Evolutionary conservation across 2,113 vertebrate species (phyloP).

Genomic region (Hippolais icterina): DNA sequence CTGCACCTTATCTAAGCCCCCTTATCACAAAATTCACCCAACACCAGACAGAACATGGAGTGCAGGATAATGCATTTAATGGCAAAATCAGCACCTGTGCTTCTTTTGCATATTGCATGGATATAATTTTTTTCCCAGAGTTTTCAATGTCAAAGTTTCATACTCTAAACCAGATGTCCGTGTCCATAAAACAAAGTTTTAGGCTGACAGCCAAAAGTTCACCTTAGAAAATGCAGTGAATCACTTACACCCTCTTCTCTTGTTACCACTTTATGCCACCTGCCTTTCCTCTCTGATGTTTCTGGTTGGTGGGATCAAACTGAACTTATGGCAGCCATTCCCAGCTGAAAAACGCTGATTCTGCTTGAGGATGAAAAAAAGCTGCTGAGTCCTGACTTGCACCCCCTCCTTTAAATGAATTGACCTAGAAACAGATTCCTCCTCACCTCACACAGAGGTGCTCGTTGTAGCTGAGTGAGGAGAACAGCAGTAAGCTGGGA

Average conservation of each 20-base stretch:
- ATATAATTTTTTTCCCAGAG: not conserved
- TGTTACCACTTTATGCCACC: not conserved
- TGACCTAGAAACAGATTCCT: not conserved
- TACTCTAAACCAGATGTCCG: not conserved
- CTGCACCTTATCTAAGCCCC: conserved; percentile 7
- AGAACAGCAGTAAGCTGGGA: not conserved
- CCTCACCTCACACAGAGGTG: not conserved
- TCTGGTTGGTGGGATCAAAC: not conserved
- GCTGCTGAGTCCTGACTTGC: not conserved
- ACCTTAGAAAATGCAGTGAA: not conserved
- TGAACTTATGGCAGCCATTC: not conserved
- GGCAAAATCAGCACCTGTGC: not conserved
- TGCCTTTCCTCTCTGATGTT: not conserved
- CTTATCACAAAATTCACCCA: conserved; percentile 32
- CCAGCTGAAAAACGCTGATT: not conserved
- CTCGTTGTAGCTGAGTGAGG: fast-evolving
- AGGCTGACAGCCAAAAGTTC: not conserved
- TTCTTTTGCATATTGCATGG: not conserved
- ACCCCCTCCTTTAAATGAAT: not conserved
- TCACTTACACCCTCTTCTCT: not conserved
- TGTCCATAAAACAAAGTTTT: not conserved
- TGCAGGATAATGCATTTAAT: not conserved
- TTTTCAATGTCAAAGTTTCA: not conserved
- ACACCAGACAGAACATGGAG: not conserved
- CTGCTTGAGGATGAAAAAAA: not conserved